Conservation (phyloP, 2,797 vertebrate genomes). For the Antrozous pallidus region DNA sequence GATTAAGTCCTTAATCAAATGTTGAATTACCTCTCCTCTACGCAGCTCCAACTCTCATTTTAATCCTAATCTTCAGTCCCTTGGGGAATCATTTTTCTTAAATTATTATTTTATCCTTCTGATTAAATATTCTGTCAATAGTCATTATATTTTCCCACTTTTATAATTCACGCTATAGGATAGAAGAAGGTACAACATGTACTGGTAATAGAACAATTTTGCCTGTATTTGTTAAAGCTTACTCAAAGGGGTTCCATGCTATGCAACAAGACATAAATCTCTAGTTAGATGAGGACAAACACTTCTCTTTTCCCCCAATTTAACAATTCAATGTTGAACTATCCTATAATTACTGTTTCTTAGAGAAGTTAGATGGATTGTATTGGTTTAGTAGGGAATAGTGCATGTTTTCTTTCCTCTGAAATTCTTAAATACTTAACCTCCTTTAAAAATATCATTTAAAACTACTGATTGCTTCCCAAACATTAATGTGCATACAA, state of each 20-base stretch:
- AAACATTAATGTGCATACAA: neutral
- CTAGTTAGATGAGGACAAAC: neutral
- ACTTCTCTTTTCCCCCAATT: slow-evolving; percentile 5
- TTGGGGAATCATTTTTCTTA: slow-evolving; percentile 51
- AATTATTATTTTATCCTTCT: slow-evolving; percentile 68
- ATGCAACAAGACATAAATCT: neutral
- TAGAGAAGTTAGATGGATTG: neutral
- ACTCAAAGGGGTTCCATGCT: neutral
- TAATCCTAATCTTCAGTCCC: slow-evolving; percentile 74
- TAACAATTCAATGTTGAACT: slow-evolving; percentile 19
- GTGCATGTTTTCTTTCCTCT: neutral
- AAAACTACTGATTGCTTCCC: neutral
- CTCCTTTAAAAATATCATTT: slow-evolving; percentile 19
- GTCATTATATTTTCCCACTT: slow-evolving; percentile 48
- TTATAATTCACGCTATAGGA: neutral
- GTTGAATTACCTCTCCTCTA: slow-evolving; percentile 67
- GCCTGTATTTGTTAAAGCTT: neutral
- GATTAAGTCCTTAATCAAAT: slow-evolving; percentile 75
- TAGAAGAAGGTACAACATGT: neutral
- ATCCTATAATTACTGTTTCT: neutral
- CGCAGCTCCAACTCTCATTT: slow-evolving; percentile 51
- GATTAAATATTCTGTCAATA: slow-evolving; percentile 64
- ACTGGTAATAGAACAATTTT: neutral
- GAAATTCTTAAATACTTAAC: neutral
- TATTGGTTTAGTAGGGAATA: neutral